Evolutionary conservation across 1,140 invertebrate genomes (phyloP).

Genomic region (Drosophila orena): DNA sequence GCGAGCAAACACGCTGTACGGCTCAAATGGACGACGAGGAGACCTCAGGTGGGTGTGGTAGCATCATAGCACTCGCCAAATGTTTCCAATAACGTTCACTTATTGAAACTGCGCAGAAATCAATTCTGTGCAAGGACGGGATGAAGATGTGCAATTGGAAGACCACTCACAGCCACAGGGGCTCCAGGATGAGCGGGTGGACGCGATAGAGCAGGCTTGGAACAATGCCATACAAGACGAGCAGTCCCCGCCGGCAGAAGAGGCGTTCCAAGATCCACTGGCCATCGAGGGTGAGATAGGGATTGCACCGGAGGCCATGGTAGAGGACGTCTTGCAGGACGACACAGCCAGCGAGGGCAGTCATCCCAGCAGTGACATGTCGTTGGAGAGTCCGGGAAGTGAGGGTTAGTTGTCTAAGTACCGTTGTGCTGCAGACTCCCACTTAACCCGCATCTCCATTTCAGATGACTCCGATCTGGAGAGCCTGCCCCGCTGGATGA

Average conservation of each 20-base stretch:
- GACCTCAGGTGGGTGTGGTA: slow-evolving; percentile 30
- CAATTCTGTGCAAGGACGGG: slow-evolving; percentile 38
- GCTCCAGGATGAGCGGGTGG: background rate
- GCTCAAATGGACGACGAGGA: slow-evolving; percentile 68
- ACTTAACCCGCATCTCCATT: background rate
- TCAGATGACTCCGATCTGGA: slow-evolving; percentile 65
- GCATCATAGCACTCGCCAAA: background rate
- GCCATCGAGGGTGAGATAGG: background rate
- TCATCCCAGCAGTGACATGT: slow-evolving; percentile 60
- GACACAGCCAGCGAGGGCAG: slow-evolving; percentile 5
- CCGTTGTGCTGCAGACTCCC: background rate
- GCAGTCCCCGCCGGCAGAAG: slow-evolving; percentile 5
- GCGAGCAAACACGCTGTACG: slow-evolving; percentile 9
- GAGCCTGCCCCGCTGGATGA: slow-evolving; percentile 63
- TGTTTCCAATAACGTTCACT: background rate
- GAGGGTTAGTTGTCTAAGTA: slow-evolving; percentile 39
- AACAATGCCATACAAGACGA: slow-evolving; percentile 35
- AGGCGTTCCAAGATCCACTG: slow-evolving; percentile 28
- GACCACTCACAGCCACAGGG: background rate
- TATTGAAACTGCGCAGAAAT: slow-evolving; percentile 49
- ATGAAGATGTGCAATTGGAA: slow-evolving; percentile 3
- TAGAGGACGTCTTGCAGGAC: slow-evolving; percentile 2
- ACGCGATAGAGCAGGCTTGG: slow-evolving; percentile 5
- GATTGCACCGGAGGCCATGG: background rate
- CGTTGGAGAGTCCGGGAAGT: slow-evolving; percentile 64